Evolutionary conservation across 2,888 invertebrate genomes (phyloP), one percentile per base, ranked within the genome.

Genomic region (Hofmannophila pseudospretella): DNA sequence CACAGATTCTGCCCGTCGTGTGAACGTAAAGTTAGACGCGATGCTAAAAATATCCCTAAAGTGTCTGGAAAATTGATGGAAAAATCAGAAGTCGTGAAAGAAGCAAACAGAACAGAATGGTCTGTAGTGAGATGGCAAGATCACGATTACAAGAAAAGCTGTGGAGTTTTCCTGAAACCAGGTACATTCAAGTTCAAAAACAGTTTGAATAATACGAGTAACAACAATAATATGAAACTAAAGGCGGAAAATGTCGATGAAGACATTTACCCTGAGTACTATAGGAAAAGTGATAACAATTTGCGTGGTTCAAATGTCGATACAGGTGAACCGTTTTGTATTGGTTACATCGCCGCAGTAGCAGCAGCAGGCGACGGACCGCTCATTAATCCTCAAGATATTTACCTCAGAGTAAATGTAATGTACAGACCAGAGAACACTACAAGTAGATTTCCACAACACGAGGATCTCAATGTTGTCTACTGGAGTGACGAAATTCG

Each of bases 351-450:
- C 28, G 88, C 88, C 20, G 88, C 89, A 0, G 92, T 95, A 30
- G 88, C 76, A 22, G 88, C 88, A 1, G 79, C 76, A 3, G 89
- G 89, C 7, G 82, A 79, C 1, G 84, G 87, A 4, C 79, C 84
- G 31, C 60, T 89, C 11, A 74, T 88, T n/a, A 75, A 82, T 0
- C 85, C 89, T 0, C 80, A 88, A 42, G 89, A 91, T 46, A 89
- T 94, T 32, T 89, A 88, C 47, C 70, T 95, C 1, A 89, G 81
- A 63, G 90, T 94, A 0, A 88, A 90, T 49, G 89, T 94, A 49
- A 87, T 95, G 57, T 94, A 90, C 56, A 88, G 95, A 40, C 93
- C 94, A 0, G 94, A 94, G 69, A 91, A 94, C 63, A 94, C 93
- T 0, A 89, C 88, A 45, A 89, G 89, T 44, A 88, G 90, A 33